phyloP scores from a whole-genome alignment of 2,888 invertebrate species.

The Cerastis leucographa region DNA sequence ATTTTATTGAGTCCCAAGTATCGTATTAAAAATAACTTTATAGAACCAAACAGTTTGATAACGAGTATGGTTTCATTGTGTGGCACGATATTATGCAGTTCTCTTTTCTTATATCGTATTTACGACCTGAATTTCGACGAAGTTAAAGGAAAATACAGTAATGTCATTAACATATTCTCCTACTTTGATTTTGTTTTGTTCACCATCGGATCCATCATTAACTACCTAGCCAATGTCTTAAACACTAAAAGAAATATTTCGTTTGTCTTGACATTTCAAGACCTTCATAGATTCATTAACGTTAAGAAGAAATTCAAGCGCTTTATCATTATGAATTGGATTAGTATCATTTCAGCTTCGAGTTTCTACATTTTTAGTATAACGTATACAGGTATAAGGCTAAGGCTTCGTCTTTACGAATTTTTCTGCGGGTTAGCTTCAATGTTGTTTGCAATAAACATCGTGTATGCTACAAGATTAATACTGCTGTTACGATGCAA shows the following conservation, averaged over 20 bases:
- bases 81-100: neutral
- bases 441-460: conserved; percentile 14
- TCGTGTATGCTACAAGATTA: conserved; percentile 33
- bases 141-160: neutral
- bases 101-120: conserved; percentile 22
- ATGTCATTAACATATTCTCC: conserved; percentile 7
- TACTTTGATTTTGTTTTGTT: conserved; percentile 32
- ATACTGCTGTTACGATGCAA: conserved; percentile 11
- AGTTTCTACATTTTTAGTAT: neutral
- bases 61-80: conserved; percentile 11
- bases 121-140: neutral
- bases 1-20: conserved; percentile 33
- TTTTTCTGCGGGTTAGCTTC: conserved; percentile 19
- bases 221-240: conserved; percentile 20
- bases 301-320: conserved; percentile 15
- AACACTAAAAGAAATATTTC: conserved; percentile 25
- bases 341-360: conserved; percentile 6
- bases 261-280: conserved; percentile 34
- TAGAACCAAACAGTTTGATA: conserved; percentile 14
- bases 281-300: conserved; percentile 25
- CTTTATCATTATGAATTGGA: conserved; percentile 27
- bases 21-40: conserved; percentile 24
- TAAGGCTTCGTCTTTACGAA: conserved; percentile 7
- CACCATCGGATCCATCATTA: conserved; percentile 10
- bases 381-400: neutral